Percentiles rank a stretch among this genome's conserved stretches.
Evolutionary conservation across 1,140 invertebrate species (phyloP).

Genomic region (Drosophila equinoxialis): DNA sequence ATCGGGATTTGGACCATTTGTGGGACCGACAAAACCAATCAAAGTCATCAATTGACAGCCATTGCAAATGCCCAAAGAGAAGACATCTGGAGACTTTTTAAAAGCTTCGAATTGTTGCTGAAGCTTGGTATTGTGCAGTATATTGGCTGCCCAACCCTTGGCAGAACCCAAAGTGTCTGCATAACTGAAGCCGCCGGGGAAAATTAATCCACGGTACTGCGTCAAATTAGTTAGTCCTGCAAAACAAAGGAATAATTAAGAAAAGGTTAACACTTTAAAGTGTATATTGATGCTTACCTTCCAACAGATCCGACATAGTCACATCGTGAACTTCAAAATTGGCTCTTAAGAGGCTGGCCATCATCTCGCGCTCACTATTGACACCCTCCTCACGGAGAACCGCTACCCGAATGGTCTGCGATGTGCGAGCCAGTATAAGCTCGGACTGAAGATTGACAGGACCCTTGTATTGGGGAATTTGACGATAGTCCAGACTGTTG

Average conservation of each 20-base stretch:
- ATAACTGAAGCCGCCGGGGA: conserved; percentile 99
- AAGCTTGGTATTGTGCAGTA: conserved; percentile 89
- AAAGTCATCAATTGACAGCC: conserved; percentile 98
- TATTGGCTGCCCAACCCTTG: conserved; percentile 98
- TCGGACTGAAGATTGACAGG: conserved; percentile 88
- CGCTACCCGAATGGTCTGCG: conserved; percentile 88
- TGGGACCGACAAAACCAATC: conserved; percentile 89
- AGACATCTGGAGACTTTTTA: conserved; percentile 90
- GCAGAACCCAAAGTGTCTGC: conserved; percentile 98
- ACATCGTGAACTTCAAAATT: conserved; percentile 97
- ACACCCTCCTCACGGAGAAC: conserved; percentile 98
- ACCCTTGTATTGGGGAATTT: conserved; percentile 87
- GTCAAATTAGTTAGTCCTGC: conserved; percentile 86
- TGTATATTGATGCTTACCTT: conserved; percentile 80
- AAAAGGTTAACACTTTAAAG: not conserved
- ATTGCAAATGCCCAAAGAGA: conserved; percentile 98
- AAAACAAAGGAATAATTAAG: not conserved
- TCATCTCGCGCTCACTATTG: conserved; percentile 99
- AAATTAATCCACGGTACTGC: conserved; percentile 94
- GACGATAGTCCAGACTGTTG: conserved; percentile 85
- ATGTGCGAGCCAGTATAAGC: conserved; percentile 70
- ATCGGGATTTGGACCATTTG: conserved; percentile 82
- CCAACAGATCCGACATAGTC: conserved; percentile 94
- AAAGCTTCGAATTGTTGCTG: conserved; percentile 90
- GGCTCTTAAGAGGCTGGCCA: conserved; percentile 94